Evolutionary conservation across 2,113 vertebrate species (phyloP).

Genomic region (Colaptes auratus): DNA sequence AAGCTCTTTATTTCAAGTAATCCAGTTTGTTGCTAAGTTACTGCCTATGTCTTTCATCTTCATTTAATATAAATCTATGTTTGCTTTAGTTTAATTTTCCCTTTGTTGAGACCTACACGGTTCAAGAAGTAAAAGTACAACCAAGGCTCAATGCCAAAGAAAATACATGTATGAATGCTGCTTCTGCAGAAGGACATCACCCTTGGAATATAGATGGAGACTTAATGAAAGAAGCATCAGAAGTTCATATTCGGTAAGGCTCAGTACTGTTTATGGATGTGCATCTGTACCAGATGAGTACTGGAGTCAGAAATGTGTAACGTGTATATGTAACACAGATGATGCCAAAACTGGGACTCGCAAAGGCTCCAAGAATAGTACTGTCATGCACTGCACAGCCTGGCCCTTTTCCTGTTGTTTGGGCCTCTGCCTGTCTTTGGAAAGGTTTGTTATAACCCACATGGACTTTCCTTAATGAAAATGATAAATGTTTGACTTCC

Average conservation of each 20-base stretch:
- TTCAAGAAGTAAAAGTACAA: slow-evolving; percentile 80
- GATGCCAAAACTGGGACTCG: background rate
- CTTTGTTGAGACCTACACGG: slow-evolving; percentile 85
- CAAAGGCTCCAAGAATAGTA: background rate
- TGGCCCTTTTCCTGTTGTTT: background rate
- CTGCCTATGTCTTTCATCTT: background rate
- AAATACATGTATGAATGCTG: background rate
- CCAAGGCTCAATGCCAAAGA: slow-evolving; percentile 48
- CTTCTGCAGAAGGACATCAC: slow-evolving; percentile 66
- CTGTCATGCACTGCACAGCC: background rate
- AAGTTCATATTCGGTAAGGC: slow-evolving; percentile 81
- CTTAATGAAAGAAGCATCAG: slow-evolving; percentile 78
- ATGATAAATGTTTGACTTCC: background rate
- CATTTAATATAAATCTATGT: slow-evolving; percentile 16
- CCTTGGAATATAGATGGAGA: slow-evolving; percentile 89
- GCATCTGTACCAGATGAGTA: background rate
- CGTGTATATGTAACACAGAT: background rate
- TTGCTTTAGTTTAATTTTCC: slow-evolving; percentile 85
- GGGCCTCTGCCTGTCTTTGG: background rate
- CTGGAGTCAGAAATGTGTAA: background rate
- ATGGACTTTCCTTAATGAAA: background rate
- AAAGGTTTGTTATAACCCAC: background rate
- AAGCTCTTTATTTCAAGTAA: slow-evolving; percentile 6
- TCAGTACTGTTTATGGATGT: background rate
- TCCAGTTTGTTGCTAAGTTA: background rate